Percentiles rank a stretch among this genome's conserved stretches.
Conservation (phyloP, 2,888 invertebrate species). For the Keiferia lycopersicella region DNA sequence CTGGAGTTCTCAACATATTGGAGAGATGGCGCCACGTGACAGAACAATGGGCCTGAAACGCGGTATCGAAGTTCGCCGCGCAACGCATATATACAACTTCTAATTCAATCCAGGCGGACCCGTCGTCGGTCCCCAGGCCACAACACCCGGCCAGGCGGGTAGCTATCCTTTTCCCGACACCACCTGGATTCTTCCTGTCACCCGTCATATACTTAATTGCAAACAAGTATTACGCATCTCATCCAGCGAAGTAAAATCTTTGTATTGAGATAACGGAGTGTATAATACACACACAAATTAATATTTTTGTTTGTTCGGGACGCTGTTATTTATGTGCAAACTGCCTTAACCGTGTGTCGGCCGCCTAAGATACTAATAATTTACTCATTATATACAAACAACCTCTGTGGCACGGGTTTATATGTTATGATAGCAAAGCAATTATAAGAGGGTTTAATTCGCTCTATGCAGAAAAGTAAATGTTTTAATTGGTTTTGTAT, state of each 20-base stretch:
- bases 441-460: constrained; percentile 4
- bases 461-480: not conserved
- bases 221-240: too few species aligned
- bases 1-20: too few species aligned
- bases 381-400: constrained; percentile 35
- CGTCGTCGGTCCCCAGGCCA: too few species aligned
- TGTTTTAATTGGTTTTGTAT: constrained; percentile 6
- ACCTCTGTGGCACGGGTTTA: constrained; percentile 4
- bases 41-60: too few species aligned
- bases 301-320: constrained; percentile 71
- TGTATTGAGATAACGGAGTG: constrained; percentile 26
- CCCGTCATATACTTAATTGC: too few species aligned
- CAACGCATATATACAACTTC: too few species aligned
- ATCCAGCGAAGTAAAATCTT: constrained; percentile 13
- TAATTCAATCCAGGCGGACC: too few species aligned
- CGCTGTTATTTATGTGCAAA: constrained; percentile 50
- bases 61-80: too few species aligned
- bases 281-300: constrained; percentile 53
- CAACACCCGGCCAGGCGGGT: too few species aligned
- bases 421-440: not conserved
- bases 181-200: too few species aligned
- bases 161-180: too few species aligned
- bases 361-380: constrained; percentile 38
- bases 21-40: too few species aligned
- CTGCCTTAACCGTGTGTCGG: constrained; percentile 25